phyloP scores from a whole-genome alignment of 2,113 vertebrate species.

The Alligator sinensis region DNA sequence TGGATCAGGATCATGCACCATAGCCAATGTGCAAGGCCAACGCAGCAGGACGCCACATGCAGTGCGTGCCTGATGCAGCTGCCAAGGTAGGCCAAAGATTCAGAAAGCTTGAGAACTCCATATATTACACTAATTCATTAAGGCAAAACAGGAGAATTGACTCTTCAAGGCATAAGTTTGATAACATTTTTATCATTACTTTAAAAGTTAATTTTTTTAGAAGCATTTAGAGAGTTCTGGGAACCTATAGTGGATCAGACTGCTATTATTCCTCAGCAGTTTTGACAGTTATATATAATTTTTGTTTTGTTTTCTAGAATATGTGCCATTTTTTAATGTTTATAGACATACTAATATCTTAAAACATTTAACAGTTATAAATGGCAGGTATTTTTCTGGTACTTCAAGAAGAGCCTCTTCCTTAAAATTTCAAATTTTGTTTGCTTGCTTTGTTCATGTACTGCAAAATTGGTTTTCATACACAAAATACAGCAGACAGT shows the following conservation, averaged over 20 bases:
- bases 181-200: background rate
- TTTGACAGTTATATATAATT: background rate
- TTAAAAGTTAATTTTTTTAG: background rate
- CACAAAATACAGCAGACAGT: background rate
- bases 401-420: background rate
- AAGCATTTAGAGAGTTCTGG: background rate
- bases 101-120: background rate
- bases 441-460: background rate
- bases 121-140: background rate
- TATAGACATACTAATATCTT: background rate
- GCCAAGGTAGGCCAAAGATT: background rate
- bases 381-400: background rate
- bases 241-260: background rate
- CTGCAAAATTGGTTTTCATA: background rate
- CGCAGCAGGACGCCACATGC: no score
- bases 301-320: background rate
- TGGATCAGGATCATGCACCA: no score
- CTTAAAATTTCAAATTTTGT: background rate
- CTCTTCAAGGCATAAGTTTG: background rate
- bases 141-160: background rate
- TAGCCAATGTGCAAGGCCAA: no score
- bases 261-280: background rate
- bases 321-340: background rate
- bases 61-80: no score
- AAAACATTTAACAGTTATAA: background rate